phyloP scores from a whole-genome alignment of 2,113 vertebrate genomes.

The Gallinago undulata region DNA sequence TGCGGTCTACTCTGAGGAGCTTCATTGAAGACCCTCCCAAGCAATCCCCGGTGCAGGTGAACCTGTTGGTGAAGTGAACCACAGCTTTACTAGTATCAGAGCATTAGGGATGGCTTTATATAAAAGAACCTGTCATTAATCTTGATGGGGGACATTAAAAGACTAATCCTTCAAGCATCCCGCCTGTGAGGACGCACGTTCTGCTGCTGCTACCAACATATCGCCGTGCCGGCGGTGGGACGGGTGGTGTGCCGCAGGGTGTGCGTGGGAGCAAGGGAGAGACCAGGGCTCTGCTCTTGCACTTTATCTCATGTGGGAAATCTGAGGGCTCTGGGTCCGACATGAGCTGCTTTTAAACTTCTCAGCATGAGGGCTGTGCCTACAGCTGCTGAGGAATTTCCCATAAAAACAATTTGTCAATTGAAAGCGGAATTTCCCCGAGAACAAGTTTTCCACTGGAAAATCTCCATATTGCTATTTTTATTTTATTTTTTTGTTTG shows the following conservation, averaged over 20 bases:
- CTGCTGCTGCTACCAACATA: neutral
- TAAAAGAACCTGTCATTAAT: neutral
- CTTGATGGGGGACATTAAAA: neutral
- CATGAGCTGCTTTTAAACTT: slow-evolving; percentile 39
- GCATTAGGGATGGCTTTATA: neutral
- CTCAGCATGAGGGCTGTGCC: slow-evolving; percentile 42
- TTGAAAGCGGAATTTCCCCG: slow-evolving; percentile 56
- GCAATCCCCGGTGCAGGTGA: neutral
- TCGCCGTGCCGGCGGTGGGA: fast-evolving
- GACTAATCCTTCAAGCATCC: neutral
- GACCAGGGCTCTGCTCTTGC: neutral
- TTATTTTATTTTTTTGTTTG: neutral
- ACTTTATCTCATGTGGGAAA: slow-evolving; percentile 39
- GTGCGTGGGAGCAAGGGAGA: neutral
- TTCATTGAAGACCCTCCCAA: neutral
- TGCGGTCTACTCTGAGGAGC: neutral
- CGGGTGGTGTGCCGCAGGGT: neutral
- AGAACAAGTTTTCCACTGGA: slow-evolving; percentile 61
- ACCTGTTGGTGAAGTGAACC: neutral
- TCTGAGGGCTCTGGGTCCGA: slow-evolving; percentile 13
- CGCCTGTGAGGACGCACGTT: fast-evolving
- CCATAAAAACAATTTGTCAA: slow-evolving; percentile 53
- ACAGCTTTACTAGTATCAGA: neutral
- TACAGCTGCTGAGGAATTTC: slow-evolving; percentile 63
- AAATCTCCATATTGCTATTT: slow-evolving; percentile 44